Percentiles rank a stretch among this genome's conserved stretches.
Conservation (phyloP, 2,888 invertebrate genomes). For the Nebria brevicollis region DNA sequence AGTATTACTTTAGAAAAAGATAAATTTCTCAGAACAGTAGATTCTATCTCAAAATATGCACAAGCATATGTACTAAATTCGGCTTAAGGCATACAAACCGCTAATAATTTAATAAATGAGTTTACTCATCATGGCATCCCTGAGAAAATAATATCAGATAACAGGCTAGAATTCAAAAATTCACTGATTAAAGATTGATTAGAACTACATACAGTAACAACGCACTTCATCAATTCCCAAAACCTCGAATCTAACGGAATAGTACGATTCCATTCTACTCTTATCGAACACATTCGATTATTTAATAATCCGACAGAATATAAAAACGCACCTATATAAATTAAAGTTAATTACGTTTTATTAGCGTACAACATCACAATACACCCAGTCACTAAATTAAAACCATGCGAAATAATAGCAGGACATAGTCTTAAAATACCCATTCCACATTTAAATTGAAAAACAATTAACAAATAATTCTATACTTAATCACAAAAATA, state of each 20-base stretch:
- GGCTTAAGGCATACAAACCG: conserved; percentile 10
- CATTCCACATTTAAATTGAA: no score
- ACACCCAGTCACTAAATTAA: no score
- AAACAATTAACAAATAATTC: no score
- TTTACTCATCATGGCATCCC: conserved; percentile 26
- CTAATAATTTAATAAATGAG: conserved; percentile 18
- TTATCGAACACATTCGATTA: no score
- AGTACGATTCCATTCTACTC: no score
- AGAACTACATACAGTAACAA: conserved; percentile 13
- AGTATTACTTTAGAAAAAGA: conserved; percentile 43
- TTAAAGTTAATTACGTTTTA: no score
- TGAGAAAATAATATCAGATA: conserved; percentile 20
- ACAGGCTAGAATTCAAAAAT: conserved; percentile 17
- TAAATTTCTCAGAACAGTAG: conserved; percentile 29
- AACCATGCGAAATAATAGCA: no score
- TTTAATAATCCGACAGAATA: no score
- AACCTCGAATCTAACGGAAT: neutral
- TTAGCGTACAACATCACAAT: no score
- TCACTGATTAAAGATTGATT: conserved; percentile 21
- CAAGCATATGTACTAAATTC: conserved; percentile 26
- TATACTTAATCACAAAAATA: no score
- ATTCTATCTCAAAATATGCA: conserved; percentile 29
- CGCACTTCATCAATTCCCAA: conserved; percentile 18
- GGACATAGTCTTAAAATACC: no score
- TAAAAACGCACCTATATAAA: no score